Percentiles rank a stretch among this genome's conserved stretches.
These are phyloP conservation scores for Syritta pipiens DNA, from an alignment of 2,888 invertebrate species.

Conservation along the genomic window DNA sequence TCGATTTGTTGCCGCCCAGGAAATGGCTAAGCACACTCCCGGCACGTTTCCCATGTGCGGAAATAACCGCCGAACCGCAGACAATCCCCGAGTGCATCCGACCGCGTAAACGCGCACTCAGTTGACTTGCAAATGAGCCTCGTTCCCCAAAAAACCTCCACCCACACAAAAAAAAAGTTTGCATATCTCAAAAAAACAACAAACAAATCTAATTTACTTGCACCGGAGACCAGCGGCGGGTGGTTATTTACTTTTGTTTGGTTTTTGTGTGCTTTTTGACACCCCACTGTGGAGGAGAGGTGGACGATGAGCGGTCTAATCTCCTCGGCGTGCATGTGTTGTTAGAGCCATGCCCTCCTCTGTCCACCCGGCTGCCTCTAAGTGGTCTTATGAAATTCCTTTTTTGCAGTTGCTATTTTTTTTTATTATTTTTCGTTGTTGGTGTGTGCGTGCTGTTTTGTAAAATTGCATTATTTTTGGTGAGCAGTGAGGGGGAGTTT, in stretches of 20 bases:
- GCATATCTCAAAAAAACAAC: no score
- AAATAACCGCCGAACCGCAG: no score
- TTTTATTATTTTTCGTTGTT: neutral
- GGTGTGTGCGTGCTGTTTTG: constrained; percentile 35
- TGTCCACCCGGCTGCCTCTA: no score
- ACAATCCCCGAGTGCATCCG: constrained; percentile 18
- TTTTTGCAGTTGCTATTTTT: constrained; percentile 45
- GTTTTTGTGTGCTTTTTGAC: constrained; percentile 32
- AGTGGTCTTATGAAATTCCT: constrained; percentile 28
- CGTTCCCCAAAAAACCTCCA: neutral
- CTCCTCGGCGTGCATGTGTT: constrained; percentile 35
- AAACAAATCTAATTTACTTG: constrained; percentile 43
- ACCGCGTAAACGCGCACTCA: constrained; percentile 18
- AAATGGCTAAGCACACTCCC: no score
- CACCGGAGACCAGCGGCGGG: neutral
- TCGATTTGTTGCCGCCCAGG: no score
- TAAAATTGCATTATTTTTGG: constrained; percentile 13
- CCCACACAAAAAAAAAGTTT: constrained; percentile 9
- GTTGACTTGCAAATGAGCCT: constrained; percentile 22
- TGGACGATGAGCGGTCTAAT: constrained; percentile 20
- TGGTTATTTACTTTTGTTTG: constrained; percentile 53
- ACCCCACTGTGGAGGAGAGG: constrained; percentile 11
- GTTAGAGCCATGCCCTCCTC: no score
- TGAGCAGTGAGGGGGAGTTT: constrained; percentile 3
- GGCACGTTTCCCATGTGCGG: no score